Evolutionary conservation across 2,797 vertebrate species (phyloP).

Genomic region (Botia kubotai): DNA sequence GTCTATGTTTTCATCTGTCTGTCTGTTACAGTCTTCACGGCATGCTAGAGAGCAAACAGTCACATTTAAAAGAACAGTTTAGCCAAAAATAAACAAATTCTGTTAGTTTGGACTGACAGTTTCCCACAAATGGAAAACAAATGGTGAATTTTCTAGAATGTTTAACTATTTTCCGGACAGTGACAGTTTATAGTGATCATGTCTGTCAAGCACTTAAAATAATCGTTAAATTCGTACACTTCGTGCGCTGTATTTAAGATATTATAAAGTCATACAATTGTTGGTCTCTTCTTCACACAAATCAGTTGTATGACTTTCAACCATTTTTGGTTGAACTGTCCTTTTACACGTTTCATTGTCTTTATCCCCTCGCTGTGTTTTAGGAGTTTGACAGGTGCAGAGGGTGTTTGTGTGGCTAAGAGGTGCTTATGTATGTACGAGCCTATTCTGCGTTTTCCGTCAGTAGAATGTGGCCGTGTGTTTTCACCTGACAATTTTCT

Average conservation of each 20-base stretch:
- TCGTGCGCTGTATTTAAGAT: too few species aligned
- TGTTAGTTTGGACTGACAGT: too few species aligned
- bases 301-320: too few species aligned
- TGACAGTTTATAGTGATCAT: too few species aligned
- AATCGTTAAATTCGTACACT: too few species aligned
- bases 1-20: constrained; percentile 56
- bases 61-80: constrained; percentile 34
- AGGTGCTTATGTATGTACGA: constrained; percentile 4
- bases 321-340: not conserved
- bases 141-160: too few species aligned
- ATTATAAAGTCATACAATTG: too few species aligned
- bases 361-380: constrained; percentile 29
- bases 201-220: too few species aligned
- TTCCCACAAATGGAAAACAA: too few species aligned
- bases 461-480: constrained; percentile 19
- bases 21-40: constrained; percentile 53
- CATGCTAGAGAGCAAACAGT: constrained; percentile 38
- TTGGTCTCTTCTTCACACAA: too few species aligned
- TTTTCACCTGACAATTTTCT: constrained; percentile 26
- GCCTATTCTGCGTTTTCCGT: constrained; percentile 30
- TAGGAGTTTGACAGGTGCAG: not conserved
- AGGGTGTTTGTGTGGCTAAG: constrained; percentile 27
- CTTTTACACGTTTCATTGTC: constrained; percentile 29
- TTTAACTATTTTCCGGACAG: too few species aligned
- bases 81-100: not conserved